Conservation (phyloP, 2,888 invertebrate genomes). For the Achlya flavicornis region DNA sequence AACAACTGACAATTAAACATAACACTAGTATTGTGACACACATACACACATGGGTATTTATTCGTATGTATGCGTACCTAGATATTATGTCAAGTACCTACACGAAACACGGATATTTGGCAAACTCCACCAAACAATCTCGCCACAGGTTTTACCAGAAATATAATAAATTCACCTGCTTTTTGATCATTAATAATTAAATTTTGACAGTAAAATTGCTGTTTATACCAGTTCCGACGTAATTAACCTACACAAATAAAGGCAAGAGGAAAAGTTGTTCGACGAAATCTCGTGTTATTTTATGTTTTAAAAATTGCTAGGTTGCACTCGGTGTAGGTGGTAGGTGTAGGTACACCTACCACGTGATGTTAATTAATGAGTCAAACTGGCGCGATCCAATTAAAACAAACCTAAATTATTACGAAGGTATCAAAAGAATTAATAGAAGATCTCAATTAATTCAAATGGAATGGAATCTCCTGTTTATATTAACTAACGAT, state of each 20-base stretch:
- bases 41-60: neutral
- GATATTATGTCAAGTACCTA: slow-evolving; percentile 7
- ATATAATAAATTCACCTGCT: neutral
- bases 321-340: neutral
- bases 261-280: slow-evolving; percentile 9
- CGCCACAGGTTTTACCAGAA: slow-evolving; percentile 4
- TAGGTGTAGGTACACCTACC: too few species aligned
- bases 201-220: slow-evolving; percentile 5
- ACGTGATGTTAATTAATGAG: slow-evolving; percentile 5
- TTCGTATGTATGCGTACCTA: too few species aligned
- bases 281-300: slow-evolving; percentile 4
- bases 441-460: neutral
- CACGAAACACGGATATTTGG: neutral
- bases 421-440: neutral
- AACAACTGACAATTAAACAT: neutral
- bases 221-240: slow-evolving; percentile 7
- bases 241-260: slow-evolving; percentile 7
- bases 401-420: neutral
- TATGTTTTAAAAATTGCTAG: slow-evolving; percentile 1
- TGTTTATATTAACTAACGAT: neutral
- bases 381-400: neutral
- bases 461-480: neutral
- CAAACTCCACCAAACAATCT: neutral
- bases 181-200: slow-evolving; percentile 5
- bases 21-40: neutral